These are phyloP conservation scores for Teleogryllus oceanicus DNA, from an alignment of 2,888 invertebrate genomes.

Conservation along the genomic window DNA sequence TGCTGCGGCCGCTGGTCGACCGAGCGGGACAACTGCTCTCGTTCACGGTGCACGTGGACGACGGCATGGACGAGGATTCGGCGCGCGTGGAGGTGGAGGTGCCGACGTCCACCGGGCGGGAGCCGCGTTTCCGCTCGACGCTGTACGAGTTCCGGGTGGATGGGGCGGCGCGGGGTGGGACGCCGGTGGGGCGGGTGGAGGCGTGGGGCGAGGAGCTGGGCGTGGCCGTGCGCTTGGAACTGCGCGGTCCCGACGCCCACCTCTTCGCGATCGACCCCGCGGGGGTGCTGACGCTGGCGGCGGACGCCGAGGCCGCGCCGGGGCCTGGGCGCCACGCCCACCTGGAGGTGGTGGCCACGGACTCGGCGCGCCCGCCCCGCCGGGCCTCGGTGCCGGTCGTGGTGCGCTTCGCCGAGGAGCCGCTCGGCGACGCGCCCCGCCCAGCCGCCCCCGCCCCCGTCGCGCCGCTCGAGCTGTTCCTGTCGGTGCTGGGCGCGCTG, in stretches of 20 bases:
- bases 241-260: conserved; percentile 62
- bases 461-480: no score
- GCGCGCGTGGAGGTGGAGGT: conserved; percentile 77
- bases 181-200: conserved; percentile 56
- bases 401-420: no score
- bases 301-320: no score
- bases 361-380: no score
- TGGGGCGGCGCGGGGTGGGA: conserved; percentile 37
- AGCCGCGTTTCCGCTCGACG: conserved; percentile 81
- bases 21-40: conserved; percentile 67
- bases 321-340: no score
- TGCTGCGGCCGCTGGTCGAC: conserved; percentile 73
- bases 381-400: no score
- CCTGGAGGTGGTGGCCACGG: no score
- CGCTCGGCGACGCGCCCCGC: no score
- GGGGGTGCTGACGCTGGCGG: conserved; percentile 45
- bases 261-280: conserved; percentile 45
- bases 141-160: conserved; percentile 76
- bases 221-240: conserved; percentile 66
- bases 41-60: conserved; percentile 78
- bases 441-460: no score
- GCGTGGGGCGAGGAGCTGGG: conserved; percentile 79
- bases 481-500: no score
- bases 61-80: conserved; percentile 72
- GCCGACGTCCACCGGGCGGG: conserved; percentile 88